Conservation (phyloP, 2,888 invertebrate species). For the Peribatodes rhomboidaria region DNA sequence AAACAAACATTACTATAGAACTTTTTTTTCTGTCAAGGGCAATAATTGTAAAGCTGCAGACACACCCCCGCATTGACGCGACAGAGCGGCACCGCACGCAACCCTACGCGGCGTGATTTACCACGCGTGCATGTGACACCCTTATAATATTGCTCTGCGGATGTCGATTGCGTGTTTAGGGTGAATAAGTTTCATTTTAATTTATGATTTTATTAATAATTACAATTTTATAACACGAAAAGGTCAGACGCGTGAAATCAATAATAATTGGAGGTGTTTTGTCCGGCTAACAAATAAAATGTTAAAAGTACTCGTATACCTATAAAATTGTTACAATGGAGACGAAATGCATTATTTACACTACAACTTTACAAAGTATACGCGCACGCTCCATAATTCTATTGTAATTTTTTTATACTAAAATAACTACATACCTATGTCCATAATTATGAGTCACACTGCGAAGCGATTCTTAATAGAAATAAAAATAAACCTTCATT, state of each 20-base stretch:
- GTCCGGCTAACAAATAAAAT: neutral
- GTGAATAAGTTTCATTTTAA: neutral
- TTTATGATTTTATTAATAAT: neutral
- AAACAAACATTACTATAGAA: no score
- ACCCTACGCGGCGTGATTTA: slow-evolving; percentile 38
- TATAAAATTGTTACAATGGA: no score
- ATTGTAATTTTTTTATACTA: no score
- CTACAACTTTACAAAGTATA: no score
- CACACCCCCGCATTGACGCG: slow-evolving; percentile 43
- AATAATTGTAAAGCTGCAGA: slow-evolving; percentile 30
- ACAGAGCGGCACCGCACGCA: slow-evolving; percentile 35
- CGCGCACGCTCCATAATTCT: no score
- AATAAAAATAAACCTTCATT: no score
- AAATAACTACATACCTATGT: no score
- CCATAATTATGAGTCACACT: no score
- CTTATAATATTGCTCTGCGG: slow-evolving; percentile 19
- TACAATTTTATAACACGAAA: neutral
- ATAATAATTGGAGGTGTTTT: neutral
- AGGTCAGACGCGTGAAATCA: neutral
- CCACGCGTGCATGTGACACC: slow-evolving; percentile 44
- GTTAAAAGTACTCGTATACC: neutral
- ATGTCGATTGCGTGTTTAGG: neutral
- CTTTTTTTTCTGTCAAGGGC: neutral
- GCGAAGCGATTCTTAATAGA: no score
- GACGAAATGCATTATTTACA: no score